phyloP scores from a whole-genome alignment of 2,888 invertebrate genomes.

The Cyaniris semiargus region DNA sequence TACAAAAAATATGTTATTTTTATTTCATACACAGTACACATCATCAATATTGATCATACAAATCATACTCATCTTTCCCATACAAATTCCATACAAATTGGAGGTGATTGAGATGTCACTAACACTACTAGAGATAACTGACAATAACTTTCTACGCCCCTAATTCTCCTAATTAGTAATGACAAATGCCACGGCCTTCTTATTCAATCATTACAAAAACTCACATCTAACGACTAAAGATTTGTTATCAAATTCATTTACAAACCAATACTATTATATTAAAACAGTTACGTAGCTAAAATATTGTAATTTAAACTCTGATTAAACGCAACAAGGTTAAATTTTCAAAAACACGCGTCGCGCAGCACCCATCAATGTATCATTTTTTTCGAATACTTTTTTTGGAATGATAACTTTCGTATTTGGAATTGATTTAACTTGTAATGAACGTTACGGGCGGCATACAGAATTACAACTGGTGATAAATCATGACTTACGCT shows the following conservation, averaged over 20 bases:
- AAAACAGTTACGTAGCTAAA: not conserved
- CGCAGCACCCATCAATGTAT: slow-evolving; percentile 29
- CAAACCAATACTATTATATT: slow-evolving; percentile 13
- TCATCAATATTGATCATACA: not conserved
- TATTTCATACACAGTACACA: not conserved
- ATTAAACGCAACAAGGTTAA: not conserved
- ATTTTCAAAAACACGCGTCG: not conserved
- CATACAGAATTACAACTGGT: slow-evolving; percentile 40
- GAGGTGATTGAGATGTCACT: slow-evolving; percentile 9
- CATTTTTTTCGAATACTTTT: slow-evolving; percentile 33
- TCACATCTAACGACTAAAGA: not conserved
- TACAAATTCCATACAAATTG: slow-evolving; percentile 19
- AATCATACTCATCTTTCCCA: slow-evolving; percentile 4
- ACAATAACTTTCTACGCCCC: slow-evolving; percentile 6
- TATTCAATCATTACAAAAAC: slow-evolving; percentile 15
- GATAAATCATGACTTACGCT: slow-evolving; percentile 42
- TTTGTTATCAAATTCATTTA: slow-evolving; percentile 20
- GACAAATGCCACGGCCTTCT: slow-evolving; percentile 15
- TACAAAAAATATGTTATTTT: not conserved
- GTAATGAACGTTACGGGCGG: slow-evolving; percentile 41
- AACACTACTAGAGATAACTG: slow-evolving; percentile 5
- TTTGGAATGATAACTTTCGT: slow-evolving; percentile 40
- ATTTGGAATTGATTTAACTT: slow-evolving; percentile 43
- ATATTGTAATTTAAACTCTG: not conserved
- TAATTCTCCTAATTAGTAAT: slow-evolving; percentile 15